Conservation (phyloP, 92 coral and sea anemone genomes). For the Epizoanthus rinbou region DNA sequence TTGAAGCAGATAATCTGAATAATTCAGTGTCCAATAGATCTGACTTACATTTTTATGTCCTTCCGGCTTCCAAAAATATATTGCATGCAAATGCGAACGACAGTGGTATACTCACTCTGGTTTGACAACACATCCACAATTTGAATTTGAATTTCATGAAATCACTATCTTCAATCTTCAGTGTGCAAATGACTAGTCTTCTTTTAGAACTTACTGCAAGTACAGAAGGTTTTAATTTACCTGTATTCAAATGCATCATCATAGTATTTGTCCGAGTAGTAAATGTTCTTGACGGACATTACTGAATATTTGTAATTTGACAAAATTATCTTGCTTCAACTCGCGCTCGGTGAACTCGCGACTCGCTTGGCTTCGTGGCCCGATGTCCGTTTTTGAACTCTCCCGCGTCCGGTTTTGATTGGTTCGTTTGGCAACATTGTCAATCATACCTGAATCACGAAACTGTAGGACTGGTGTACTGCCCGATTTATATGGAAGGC, state of each 20-base stretch:
- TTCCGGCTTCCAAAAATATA: too few relatives aligned
- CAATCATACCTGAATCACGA: conserved; percentile 3
- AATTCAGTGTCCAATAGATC: not conserved
- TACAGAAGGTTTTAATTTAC: conserved; percentile 30
- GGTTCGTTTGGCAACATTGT: conserved; percentile 18
- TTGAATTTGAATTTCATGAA: too few relatives aligned
- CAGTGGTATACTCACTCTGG: too few relatives aligned
- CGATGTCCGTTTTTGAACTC: conserved; percentile 5
- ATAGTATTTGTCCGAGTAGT: conserved; percentile 87
- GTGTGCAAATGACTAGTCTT: too few relatives aligned
- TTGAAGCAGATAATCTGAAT: too few relatives aligned
- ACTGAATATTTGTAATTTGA: not conserved
- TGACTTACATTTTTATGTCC: too few relatives aligned
- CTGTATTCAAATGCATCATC: conserved; percentile 87
- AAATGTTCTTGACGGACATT: conserved; percentile 84
- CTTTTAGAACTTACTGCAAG: not conserved
- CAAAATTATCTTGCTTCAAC: not conserved
- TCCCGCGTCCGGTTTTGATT: conserved; percentile 43
- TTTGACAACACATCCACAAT: not conserved
- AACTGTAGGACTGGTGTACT: too few relatives aligned
- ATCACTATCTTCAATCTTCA: too few relatives aligned
- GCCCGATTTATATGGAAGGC: too few relatives aligned
- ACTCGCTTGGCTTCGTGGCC: too few relatives aligned
- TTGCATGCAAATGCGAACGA: too few relatives aligned
- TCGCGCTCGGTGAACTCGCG: not conserved